These are phyloP conservation scores for Nipponacmea schrenckii DNA, from an alignment of 2,888 invertebrate species.

Conservation along the genomic window DNA sequence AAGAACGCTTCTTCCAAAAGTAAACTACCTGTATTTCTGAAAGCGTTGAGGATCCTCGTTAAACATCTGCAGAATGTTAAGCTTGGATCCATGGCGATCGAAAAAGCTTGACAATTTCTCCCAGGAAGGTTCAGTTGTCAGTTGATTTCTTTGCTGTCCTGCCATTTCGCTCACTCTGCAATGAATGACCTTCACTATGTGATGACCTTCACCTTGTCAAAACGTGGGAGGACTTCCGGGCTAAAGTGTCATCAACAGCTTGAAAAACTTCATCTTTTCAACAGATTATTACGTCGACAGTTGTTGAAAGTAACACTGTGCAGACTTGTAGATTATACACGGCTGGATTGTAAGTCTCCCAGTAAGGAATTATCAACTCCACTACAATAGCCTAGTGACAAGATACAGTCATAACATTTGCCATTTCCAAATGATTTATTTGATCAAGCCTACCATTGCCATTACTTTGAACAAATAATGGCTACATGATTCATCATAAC, in stretches of 20 bases:
- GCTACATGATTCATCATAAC: no score
- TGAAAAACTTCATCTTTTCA: background rate
- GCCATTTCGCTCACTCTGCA: constrained; percentile 38
- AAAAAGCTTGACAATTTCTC: constrained; percentile 68
- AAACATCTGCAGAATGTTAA: constrained; percentile 87
- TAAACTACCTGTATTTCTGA: constrained; percentile 84
- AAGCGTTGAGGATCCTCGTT: constrained; percentile 84
- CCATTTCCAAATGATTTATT: no score
- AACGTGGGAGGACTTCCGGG: constrained; percentile 31
- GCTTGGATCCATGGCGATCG: constrained; percentile 76
- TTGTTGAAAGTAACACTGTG: no score
- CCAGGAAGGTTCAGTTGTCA: constrained; percentile 54
- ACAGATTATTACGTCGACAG: no score
- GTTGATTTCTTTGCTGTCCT: constrained; percentile 33
- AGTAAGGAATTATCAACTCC: no score
- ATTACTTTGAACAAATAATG: no score
- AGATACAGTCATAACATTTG: no score
- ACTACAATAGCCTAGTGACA: no score
- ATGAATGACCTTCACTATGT: constrained; percentile 18
- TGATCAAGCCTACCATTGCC: no score
- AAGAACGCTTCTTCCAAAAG: no score
- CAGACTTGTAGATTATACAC: no score
- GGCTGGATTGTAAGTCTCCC: no score
- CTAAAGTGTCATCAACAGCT: constrained; percentile 18
- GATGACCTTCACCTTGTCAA: constrained; percentile 16